Evolutionary conservation across 2,797 vertebrate genomes (phyloP).

Genomic region (Falco novaeseelandiae): DNA sequence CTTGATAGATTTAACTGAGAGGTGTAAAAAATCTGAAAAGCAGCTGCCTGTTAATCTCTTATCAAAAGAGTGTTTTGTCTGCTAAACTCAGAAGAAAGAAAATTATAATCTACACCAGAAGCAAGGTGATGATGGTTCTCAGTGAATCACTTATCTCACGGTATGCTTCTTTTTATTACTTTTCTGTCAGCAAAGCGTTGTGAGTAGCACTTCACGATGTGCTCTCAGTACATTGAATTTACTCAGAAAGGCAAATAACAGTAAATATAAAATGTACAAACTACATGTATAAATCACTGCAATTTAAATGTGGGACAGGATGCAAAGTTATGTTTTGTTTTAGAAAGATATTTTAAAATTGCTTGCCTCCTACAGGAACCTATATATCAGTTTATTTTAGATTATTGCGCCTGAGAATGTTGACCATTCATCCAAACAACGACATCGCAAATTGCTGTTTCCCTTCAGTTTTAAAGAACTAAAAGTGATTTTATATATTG

Average conservation of each 20-base stretch:
- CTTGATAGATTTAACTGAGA: background rate
- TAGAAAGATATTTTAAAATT: slow-evolving; percentile 28
- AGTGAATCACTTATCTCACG: background rate
- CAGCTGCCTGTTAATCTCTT: background rate
- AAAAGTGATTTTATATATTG: slow-evolving; percentile 64
- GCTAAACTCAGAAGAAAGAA: background rate
- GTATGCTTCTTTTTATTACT: background rate
- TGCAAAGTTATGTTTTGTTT: slow-evolving; percentile 28
- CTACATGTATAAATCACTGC: background rate
- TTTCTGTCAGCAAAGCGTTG: slow-evolving; percentile 14
- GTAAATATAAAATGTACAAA: slow-evolving; percentile 22
- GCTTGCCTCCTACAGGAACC: background rate
- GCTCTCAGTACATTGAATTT: slow-evolving; percentile 7
- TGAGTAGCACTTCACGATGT: background rate
- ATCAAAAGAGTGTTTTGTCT: background rate
- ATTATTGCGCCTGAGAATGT: slow-evolving; percentile 54
- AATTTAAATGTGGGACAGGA: slow-evolving; percentile 19
- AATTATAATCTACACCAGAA: background rate
- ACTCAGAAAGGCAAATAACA: background rate
- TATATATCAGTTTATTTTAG: slow-evolving; percentile 57
- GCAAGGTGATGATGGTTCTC: background rate
- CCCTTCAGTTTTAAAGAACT: slow-evolving; percentile 64
- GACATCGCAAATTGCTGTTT: slow-evolving; percentile 57
- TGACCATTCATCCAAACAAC: slow-evolving; percentile 36
- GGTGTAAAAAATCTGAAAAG: background rate